Percentiles rank a stretch among this genome's conserved stretches.
Evolutionary conservation across 2,113 vertebrate species (phyloP).

Genomic region (Oenanthe oenanthe): DNA sequence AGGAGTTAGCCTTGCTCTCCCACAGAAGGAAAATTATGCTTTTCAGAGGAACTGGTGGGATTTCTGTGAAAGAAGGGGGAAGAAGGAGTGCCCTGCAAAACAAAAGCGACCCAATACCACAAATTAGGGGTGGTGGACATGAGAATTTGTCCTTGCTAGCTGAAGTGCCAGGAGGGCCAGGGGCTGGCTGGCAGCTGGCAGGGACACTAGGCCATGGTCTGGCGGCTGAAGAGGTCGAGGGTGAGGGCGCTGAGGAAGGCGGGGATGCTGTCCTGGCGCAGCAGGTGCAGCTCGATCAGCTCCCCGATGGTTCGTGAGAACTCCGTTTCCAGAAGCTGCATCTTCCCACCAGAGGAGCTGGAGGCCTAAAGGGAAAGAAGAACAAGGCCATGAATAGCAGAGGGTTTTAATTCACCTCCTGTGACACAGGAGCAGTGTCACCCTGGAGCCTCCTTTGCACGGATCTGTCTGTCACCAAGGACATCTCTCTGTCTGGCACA

Average conservation of each 20-base stretch:
- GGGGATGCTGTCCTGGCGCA: slow-evolving; percentile 94
- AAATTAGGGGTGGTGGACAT: background rate
- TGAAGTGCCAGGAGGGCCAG: background rate
- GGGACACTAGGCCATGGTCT: slow-evolving; percentile 79
- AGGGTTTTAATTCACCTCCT: background rate
- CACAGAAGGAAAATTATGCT: background rate
- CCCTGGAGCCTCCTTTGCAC: background rate
- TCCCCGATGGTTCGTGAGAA: slow-evolving; percentile 86
- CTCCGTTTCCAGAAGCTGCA: slow-evolving; percentile 94
- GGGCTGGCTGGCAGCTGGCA: background rate
- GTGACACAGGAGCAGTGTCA: fast-evolving
- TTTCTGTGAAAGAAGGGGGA: background rate
- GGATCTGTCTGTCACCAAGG: background rate
- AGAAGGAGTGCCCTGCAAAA: background rate
- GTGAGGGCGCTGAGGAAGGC: slow-evolving; percentile 95
- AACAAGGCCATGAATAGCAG: background rate
- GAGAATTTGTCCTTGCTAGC: background rate
- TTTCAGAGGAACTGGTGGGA: background rate
- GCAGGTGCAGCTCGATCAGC: slow-evolving; percentile 90
- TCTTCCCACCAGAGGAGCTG: slow-evolving; percentile 80
- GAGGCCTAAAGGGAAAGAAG: slow-evolving; percentile 60
- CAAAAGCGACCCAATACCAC: background rate
- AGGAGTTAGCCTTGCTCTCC: background rate
- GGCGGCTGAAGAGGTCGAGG: slow-evolving; percentile 94
- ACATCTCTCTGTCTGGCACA: background rate